Conservation (phyloP, 2,888 invertebrate species). For the Furcula furcula region DNA sequence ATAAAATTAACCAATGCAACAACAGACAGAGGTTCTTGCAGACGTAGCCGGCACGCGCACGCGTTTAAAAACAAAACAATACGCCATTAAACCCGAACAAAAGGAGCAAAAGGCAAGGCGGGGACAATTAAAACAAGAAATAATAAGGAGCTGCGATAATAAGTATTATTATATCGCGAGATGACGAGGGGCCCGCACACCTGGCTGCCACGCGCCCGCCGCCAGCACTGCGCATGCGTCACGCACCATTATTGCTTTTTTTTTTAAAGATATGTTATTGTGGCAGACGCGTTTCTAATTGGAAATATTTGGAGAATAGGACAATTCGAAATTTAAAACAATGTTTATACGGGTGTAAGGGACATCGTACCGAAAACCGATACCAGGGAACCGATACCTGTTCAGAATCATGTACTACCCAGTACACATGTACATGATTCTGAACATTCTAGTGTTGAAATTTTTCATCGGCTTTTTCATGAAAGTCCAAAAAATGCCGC, state of each 20-base stretch:
- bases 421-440: too few relatives aligned
- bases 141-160: slow-evolving; percentile 80
- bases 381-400: too few relatives aligned
- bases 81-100: slow-evolving; percentile 78
- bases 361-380: too few relatives aligned
- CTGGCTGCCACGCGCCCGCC: slow-evolving; percentile 61
- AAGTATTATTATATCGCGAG: slow-evolving; percentile 71
- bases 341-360: too few relatives aligned
- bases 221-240: slow-evolving; percentile 18
- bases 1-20: slow-evolving; percentile 27
- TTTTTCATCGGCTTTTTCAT: too few relatives aligned
- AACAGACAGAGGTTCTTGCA: slow-evolving; percentile 65
- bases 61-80: slow-evolving; percentile 72
- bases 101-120: slow-evolving; percentile 79
- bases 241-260: slow-evolving; percentile 30
- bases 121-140: slow-evolving; percentile 81
- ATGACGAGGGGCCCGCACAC: slow-evolving; percentile 57
- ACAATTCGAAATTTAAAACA: slow-evolving; percentile 13
- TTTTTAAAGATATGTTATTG: slow-evolving; percentile 24
- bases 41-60: slow-evolving; percentile 71
- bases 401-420: too few relatives aligned
- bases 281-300: slow-evolving; percentile 24
- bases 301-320: slow-evolving; percentile 18
- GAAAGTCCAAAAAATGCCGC: too few relatives aligned
- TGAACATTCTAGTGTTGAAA: too few relatives aligned